Evolutionary conservation across 1,140 invertebrate genomes (phyloP).

Genomic region (Trichogramma pretiosum): DNA sequence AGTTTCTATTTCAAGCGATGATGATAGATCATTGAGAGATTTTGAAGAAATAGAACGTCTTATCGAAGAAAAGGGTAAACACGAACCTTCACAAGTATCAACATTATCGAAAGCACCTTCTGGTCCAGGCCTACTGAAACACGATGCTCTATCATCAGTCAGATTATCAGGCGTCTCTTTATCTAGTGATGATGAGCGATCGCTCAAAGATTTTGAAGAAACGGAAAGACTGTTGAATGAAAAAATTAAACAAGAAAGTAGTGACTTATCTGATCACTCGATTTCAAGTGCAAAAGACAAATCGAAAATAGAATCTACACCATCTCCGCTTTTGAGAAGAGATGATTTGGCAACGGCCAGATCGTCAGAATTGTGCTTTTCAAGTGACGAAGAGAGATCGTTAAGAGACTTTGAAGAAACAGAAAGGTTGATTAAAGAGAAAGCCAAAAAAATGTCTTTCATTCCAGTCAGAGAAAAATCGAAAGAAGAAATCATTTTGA

Average conservation of each 20-base stretch:
- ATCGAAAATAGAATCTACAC: no score
- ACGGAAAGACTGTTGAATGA: not conserved
- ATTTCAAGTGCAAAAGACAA: no score
- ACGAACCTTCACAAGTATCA: no score
- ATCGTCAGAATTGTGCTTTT: constrained; percentile 6
- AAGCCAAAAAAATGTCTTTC: no score
- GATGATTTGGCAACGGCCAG: not conserved
- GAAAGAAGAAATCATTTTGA: constrained; percentile 12
- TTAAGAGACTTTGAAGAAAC: not conserved
- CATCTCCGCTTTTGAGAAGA: no score
- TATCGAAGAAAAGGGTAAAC: no score
- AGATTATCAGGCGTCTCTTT: constrained; percentile 9
- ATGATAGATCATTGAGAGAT: not conserved
- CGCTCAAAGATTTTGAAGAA: not conserved
- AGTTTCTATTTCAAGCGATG: not conserved
- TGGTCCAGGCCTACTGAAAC: no score
- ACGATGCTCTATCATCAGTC: no score
- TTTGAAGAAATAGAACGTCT: constrained; percentile 5
- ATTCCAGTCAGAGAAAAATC: constrained; percentile 10
- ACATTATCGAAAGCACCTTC: not conserved
- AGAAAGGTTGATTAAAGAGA: constrained; percentile 2
- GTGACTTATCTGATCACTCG: no score
- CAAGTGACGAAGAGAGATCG: not conserved
- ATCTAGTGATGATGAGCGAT: not conserved
- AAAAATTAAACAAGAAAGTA: no score